Conservation (phyloP, 1,140 invertebrate genomes). For the Spodoptera litura region DNA sequence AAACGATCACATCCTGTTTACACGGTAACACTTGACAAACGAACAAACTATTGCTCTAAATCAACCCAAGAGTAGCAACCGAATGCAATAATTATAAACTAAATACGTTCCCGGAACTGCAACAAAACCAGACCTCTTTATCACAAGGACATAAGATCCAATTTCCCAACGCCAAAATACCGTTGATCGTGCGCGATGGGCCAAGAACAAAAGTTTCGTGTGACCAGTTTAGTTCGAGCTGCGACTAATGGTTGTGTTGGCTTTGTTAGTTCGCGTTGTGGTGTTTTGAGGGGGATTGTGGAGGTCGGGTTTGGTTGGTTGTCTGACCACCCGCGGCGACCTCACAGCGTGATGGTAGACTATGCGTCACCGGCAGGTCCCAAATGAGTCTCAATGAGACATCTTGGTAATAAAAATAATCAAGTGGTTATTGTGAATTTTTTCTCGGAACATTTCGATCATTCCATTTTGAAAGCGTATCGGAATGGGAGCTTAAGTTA, state of each 20-base stretch:
- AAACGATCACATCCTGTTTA: constrained; percentile 41
- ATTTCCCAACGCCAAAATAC: constrained; percentile 46
- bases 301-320: constrained; percentile 51
- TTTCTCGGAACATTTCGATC: constrained; percentile 17
- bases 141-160: constrained; percentile 43
- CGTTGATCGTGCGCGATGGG: constrained; percentile 58
- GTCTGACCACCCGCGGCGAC: constrained; percentile 68
- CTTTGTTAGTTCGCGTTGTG: background rate
- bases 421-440: constrained; percentile 35
- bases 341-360: constrained; percentile 62
- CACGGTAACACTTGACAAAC: constrained; percentile 5
- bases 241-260: constrained; percentile 50
- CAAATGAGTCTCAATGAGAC: constrained; percentile 54
- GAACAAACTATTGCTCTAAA: constrained; percentile 36
- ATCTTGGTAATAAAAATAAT: constrained; percentile 55
- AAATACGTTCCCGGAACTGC: constrained; percentile 52
- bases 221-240: constrained; percentile 59
- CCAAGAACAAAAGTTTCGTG: constrained; percentile 59
- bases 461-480: constrained; percentile 21
- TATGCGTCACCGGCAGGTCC: constrained; percentile 59
- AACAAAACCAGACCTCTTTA: constrained; percentile 20
- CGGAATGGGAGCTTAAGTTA: background rate
- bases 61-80: constrained; percentile 40
- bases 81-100: constrained; percentile 52
- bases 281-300: constrained; percentile 39